Conservation (phyloP, 2,888 invertebrate genomes). For the Cordylochernes scorpioides region DNA sequence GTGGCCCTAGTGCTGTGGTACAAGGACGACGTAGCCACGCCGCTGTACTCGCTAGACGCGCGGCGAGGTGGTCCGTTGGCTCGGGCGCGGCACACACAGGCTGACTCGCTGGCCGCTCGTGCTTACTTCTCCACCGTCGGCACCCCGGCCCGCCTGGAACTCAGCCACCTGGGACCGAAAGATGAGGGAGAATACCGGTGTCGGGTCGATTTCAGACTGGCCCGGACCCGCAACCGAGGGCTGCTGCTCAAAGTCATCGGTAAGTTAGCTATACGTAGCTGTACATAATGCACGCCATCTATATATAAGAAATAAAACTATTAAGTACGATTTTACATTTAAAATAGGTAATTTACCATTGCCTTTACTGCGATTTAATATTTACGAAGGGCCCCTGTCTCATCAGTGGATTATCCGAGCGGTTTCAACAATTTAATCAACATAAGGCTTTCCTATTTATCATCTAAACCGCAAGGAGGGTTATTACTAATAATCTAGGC, state of each 20-base stretch:
- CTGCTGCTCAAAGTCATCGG: conserved; percentile 74
- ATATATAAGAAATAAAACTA: too few relatives aligned
- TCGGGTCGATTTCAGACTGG: conserved; percentile 64
- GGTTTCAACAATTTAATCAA: too few relatives aligned
- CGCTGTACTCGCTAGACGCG: conserved; percentile 20
- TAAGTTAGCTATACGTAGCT: too few relatives aligned
- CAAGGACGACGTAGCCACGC: conserved; percentile 58
- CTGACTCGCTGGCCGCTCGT: conserved; percentile 47
- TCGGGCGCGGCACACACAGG: conserved; percentile 28
- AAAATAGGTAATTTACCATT: too few relatives aligned
- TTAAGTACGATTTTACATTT: too few relatives aligned
- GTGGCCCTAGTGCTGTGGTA: conserved; percentile 74
- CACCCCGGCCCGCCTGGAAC: conserved; percentile 12
- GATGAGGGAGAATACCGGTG: conserved; percentile 74
- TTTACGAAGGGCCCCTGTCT: too few relatives aligned
- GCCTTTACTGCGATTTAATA: too few relatives aligned
- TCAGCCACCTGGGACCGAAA: conserved; percentile 37
- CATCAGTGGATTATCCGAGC: too few relatives aligned
- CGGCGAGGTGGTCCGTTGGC: conserved; percentile 12
- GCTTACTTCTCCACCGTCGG: conserved; percentile 54
- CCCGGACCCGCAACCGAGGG: conserved; percentile 61
- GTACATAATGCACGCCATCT: too few relatives aligned
- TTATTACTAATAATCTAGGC: too few relatives aligned
- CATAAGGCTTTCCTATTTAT: too few relatives aligned
- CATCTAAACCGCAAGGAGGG: too few relatives aligned